These are phyloP conservation scores for Carduelis carduelis DNA, from an alignment of 2,797 vertebrate genomes.

Conservation along the genomic window DNA sequence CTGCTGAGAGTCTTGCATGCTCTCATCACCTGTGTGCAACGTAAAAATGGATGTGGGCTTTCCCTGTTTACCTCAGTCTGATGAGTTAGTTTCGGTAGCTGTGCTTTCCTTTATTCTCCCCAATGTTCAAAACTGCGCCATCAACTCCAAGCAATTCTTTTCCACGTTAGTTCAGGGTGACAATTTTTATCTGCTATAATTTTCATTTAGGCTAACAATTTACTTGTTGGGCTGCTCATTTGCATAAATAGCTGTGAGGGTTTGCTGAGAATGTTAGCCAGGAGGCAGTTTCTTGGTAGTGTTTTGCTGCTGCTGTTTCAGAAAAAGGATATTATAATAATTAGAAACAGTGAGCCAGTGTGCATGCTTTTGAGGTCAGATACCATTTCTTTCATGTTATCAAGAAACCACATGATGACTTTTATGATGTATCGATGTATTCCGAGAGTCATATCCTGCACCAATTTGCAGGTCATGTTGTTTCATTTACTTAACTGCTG, in stretches of 20 bases:
- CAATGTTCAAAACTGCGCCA: not conserved
- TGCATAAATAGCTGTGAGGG: constrained; percentile 29
- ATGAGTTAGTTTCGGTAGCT: not conserved
- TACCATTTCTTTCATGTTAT: constrained; percentile 1
- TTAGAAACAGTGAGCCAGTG: constrained; percentile 13
- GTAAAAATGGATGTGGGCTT: not conserved
- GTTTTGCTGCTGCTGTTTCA: not conserved
- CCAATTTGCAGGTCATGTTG: not conserved
- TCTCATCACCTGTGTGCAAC: not conserved
- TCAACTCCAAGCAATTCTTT: not conserved
- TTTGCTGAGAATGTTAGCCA: not conserved
- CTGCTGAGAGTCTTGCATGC: not conserved
- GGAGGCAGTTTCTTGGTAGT: constrained; percentile 1
- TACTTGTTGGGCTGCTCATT: constrained; percentile 45
- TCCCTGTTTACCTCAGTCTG: not conserved
- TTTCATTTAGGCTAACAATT: constrained; percentile 48
- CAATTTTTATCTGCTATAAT: constrained; percentile 24
- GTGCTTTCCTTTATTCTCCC: not conserved
- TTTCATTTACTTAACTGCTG: not conserved
- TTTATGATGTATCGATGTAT: not conserved
- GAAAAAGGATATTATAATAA: constrained; percentile 25
- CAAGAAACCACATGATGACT: not conserved
- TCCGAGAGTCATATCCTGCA: not conserved
- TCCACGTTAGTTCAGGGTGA: constrained; percentile 14
- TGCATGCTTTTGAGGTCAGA: not conserved